Base-by-base conservation (phyloP, 2,888 invertebrate genomes). In the Cantharis lateralis region DNA sequence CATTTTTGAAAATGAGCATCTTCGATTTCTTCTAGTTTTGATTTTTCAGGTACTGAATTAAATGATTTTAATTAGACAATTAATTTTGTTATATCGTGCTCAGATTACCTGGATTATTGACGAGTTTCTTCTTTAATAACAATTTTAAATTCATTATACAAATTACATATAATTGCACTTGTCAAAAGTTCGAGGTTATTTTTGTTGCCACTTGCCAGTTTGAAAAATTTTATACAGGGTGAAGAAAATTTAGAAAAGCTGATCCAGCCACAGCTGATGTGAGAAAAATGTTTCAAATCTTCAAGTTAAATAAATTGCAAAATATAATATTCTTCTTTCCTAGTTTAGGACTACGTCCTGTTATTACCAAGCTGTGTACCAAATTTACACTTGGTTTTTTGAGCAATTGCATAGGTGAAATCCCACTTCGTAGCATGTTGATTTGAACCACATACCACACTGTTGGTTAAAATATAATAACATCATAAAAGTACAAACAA, bases 11-110 rank as follows among this genome's bases (percentile, higher is more conserved):
- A 86, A 78, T 83, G 81, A 72, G 80, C 83, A 79, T 85, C 86
- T 86, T 87, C 87, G 83, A 83, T 84, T 86, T 87, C 84, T 85
- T 86, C 87, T 86, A 79, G 13, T 16, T 66, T 66, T 85, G n/a
- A 72, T 13, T 68, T 80, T 66, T 78, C 76, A 11, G 68, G 18
- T 68, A 62, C 64, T 66, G 7, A 66, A 66, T 11, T 20, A 2
- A n/a, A 20, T n/a, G 13, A 0, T 66, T 66, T 66, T 20, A 66
- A 18, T 24, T 13, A 32, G 13, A 32, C 3, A 4, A 20, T 16
- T n/a, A 13, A 3, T 13, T n/a, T 18, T 20, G 9, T 20, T n/a
- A 10, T 4, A 10, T 66, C 18, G n/a, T 20, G 4, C 10, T 18
- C 5, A 48, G 3, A 13, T 66, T 66, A 66, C 64, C 13, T 20